These are phyloP conservation scores for Percopsis omiscomaycus DNA, from an alignment of 2,797 vertebrate species.

Conservation along the genomic window DNA sequence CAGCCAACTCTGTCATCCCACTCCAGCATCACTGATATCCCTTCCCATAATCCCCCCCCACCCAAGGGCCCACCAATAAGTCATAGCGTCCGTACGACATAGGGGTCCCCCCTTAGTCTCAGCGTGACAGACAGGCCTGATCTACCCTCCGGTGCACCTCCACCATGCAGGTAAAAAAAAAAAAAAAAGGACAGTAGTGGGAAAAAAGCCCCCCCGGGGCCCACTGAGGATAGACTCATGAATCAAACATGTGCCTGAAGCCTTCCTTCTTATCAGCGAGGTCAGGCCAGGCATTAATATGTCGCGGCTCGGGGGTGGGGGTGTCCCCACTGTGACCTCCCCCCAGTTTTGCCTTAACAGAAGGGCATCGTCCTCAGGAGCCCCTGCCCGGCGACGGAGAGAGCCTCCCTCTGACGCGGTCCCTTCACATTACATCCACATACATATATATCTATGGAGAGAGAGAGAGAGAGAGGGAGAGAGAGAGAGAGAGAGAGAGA, in stretches of 20 bases:
- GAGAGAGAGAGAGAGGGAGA: neutral
- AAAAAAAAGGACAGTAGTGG: slow-evolving; percentile 67
- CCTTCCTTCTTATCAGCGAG: slow-evolving; percentile 74
- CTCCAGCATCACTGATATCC: slow-evolving; percentile 59
- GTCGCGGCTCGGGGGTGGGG: slow-evolving; percentile 68
- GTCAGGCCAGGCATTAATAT: slow-evolving; percentile 79
- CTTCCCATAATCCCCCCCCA: slow-evolving; percentile 70
- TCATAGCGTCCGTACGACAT: slow-evolving; percentile 66
- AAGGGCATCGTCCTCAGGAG: slow-evolving; percentile 74
- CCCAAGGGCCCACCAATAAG: slow-evolving; percentile 67
- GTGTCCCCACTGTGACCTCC: slow-evolving; percentile 76
- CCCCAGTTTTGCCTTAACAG: slow-evolving; percentile 69
- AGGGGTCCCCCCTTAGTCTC: slow-evolving; percentile 60
- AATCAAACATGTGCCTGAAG: slow-evolving; percentile 80
- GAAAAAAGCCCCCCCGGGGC: slow-evolving; percentile 69
- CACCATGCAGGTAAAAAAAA: slow-evolving; percentile 38
- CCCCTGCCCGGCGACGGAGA: slow-evolving; percentile 54
- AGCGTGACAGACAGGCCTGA: slow-evolving; percentile 76
- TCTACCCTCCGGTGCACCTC: slow-evolving; percentile 71
- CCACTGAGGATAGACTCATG: slow-evolving; percentile 78
- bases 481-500: slow-evolving; percentile 3
- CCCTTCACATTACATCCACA: slow-evolving; percentile 73
- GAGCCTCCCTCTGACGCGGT: slow-evolving; percentile 69
- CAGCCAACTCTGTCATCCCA: slow-evolving; percentile 51
- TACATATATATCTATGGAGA: slow-evolving; percentile 1